phyloP scores from a whole-genome alignment of 1,140 invertebrate genomes.

The Drepana arcuata region DNA sequence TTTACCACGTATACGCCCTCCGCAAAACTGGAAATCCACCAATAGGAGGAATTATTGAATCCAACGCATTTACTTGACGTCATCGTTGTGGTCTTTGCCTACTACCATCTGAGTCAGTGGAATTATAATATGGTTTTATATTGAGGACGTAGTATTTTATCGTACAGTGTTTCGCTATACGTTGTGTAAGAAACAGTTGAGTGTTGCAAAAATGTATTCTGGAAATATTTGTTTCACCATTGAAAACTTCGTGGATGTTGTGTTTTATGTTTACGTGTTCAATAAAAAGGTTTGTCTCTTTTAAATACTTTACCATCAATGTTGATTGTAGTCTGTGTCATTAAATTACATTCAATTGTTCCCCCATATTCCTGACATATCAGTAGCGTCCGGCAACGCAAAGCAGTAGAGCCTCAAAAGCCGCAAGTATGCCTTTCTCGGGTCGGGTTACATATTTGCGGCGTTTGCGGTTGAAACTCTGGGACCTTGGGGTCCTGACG shows the following conservation, averaged over 20 bases:
- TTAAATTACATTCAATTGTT: no score
- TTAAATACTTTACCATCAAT: background rate
- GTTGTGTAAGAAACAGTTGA: no score
- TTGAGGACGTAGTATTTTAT: background rate
- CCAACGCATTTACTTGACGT: background rate
- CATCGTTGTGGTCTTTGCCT: background rate
- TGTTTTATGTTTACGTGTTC: constrained; percentile 46
- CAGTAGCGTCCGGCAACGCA: no score
- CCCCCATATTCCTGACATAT: no score
- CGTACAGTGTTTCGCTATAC: background rate
- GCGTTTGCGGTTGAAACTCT: no score
- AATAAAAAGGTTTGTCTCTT: constrained; percentile 36
- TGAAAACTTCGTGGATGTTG: constrained; percentile 58
- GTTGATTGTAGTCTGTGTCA: no score
- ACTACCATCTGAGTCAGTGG: background rate
- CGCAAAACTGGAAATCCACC: no score
- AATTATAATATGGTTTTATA: background rate
- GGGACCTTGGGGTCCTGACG: no score
- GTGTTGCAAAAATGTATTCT: constrained; percentile 43
- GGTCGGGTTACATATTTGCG: no score
- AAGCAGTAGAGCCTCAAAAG: no score
- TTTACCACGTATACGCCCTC: no score
- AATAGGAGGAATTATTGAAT: background rate
- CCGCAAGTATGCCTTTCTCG: no score
- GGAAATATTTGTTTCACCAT: constrained; percentile 44